Base-by-base conservation (phyloP, 2,888 invertebrate genomes). In the Chymomyza amoena region DNA sequence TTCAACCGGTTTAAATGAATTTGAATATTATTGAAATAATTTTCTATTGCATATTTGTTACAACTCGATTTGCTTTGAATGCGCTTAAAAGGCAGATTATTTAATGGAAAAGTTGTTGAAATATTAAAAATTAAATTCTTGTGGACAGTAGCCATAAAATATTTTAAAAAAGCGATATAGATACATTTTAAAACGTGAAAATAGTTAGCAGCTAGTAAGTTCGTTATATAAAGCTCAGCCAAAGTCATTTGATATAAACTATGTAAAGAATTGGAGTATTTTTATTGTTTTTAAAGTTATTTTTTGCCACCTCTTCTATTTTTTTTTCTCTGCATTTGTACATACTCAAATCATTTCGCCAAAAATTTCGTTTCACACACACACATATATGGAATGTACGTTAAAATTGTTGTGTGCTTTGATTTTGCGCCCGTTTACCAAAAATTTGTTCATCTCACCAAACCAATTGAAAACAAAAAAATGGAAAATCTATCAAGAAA, bases 351-450 rank as follows among this genome's bases (percentile, higher is more conserved):
- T 45, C 39, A 45, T 45, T 45, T 45, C 39, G 39, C 39, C 10
- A 10, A 45, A 45, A 45, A 45, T 45, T 45, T 45, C 13, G 28
- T 36, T 6, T 25, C 36, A 59, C 18, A 60, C 10, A 56, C 15
- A 59, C 20, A 59, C 28, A 59, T 57, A 25, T 57, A 25, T 15
- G 36, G 32, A 16, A 61, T 45, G 39, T 45, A 45, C 13, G 13
- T 45, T 13, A 39, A 62, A 75, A 69, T 72, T 72, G 66, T 68
- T 75, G 75, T 45, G 39, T 70, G 69, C 78, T 78, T 78, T 68
- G 73, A 66, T 70, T 70, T 70, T 56, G 28, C 62, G 61, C 45
- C 69, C 78, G 76, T 75, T 76, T 72, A 70, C 69, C 75, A 66
- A 68, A 54, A 54, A 54, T 18, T 18, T 54, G 54, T 4, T 54